These are phyloP conservation scores for Anthrax anthrax DNA, from an alignment of 2,888 invertebrate genomes.

Conservation along the genomic window DNA sequence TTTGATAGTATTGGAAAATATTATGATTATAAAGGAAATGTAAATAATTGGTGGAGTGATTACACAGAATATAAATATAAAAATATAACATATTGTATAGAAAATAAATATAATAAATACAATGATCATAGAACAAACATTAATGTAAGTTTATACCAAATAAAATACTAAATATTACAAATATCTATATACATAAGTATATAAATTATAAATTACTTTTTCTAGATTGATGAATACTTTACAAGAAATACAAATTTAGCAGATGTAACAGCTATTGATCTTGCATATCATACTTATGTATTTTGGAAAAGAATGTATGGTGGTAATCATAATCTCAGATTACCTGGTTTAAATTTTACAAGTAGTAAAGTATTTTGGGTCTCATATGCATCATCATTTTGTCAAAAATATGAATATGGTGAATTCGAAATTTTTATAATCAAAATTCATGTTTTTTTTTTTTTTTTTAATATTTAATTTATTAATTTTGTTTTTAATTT, in stretches of 20 bases:
- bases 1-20: conserved; percentile 1
- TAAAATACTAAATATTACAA: too few species aligned
- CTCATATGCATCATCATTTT: conserved; percentile 5
- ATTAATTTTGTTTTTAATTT: too few species aligned
- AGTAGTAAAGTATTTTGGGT: conserved; percentile 9
- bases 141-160: too few species aligned
- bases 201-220: not conserved
- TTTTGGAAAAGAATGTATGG: conserved; percentile 4
- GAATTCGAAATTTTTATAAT: too few species aligned
- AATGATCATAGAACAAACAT: too few species aligned
- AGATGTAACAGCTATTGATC: conserved; percentile 8
- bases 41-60: not conserved
- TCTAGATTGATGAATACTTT: conserved; percentile 6
- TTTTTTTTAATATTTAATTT: too few species aligned
- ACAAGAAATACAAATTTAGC: conserved; percentile 11
- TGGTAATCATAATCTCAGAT: not conserved
- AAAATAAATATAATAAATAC: not conserved
- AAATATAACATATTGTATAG: conserved; percentile 1
- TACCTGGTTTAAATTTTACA: conserved; percentile 8
- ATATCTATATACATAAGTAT: too few species aligned
- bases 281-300: conserved; percentile 8
- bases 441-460: too few species aligned
- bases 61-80: not conserved
- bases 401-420: conserved; percentile 3
- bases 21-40: not conserved